These are phyloP conservation scores for Selene dorsalis DNA, from an alignment of 2,797 vertebrate genomes.

Conservation along the genomic window DNA sequence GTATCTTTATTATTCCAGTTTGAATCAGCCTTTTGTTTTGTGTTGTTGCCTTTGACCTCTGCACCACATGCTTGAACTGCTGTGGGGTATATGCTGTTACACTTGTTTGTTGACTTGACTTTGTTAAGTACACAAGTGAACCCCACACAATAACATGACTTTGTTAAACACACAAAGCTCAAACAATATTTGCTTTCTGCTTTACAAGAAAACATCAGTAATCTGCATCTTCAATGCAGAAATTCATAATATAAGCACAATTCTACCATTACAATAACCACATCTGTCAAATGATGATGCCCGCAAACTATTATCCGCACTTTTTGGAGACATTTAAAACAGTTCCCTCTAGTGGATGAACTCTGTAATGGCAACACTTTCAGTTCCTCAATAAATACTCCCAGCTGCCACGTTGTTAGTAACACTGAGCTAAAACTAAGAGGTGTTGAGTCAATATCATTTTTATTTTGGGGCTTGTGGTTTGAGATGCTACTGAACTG, in stretches of 20 bases:
- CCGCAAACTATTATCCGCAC: not conserved
- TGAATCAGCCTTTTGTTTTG: not conserved
- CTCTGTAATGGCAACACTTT: not conserved
- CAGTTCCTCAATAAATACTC: not conserved
- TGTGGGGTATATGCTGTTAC: not conserved
- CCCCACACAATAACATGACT: not conserved
- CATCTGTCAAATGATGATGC: too few relatives aligned
- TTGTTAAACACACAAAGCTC: not conserved
- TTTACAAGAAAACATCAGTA: not conserved
- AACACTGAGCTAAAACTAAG: not conserved
- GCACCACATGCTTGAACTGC: not conserved
- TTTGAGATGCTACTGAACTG: not conserved
- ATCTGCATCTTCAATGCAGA: too few relatives aligned
- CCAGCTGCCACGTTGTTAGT: not conserved
- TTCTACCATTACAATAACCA: too few relatives aligned
- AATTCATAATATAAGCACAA: too few relatives aligned
- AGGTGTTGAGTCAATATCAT: too few relatives aligned
- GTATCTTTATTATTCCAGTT: constrained; percentile 71
- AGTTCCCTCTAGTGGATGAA: not conserved
- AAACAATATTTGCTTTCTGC: not conserved
- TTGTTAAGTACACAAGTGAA: not conserved
- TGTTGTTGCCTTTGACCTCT: not conserved
- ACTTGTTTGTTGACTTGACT: not conserved
- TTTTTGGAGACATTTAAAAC: not conserved
- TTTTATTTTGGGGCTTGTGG: not conserved